Conservation (phyloP, 2,888 invertebrate genomes). For the Bombyx huttoni region DNA sequence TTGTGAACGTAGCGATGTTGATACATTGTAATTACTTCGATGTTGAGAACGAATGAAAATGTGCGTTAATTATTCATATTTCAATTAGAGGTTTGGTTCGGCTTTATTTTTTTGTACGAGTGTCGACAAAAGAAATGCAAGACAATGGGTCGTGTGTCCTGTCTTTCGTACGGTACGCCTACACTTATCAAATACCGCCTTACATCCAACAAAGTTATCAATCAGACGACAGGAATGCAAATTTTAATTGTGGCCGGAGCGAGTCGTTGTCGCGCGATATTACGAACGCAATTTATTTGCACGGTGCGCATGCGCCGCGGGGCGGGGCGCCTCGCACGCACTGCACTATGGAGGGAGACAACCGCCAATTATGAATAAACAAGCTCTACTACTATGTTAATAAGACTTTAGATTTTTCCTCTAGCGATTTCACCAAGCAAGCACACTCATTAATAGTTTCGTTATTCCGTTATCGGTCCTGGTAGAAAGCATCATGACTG, state of each 20-base stretch:
- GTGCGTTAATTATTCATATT: too few species aligned
- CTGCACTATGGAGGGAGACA: constrained; percentile 42
- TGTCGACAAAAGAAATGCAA: not conserved
- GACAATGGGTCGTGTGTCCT: constrained; percentile 1
- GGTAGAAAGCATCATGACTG: constrained; percentile 41
- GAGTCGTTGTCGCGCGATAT: constrained; percentile 44
- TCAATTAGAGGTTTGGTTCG: too few species aligned
- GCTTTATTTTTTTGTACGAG: not conserved
- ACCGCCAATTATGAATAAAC: constrained; percentile 68
- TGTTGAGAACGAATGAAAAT: too few species aligned
- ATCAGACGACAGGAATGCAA: constrained; percentile 61
- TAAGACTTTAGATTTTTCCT: constrained; percentile 64
- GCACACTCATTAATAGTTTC: constrained; percentile 60
- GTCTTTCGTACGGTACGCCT: constrained; percentile 10
- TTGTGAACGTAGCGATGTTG: too few species aligned
- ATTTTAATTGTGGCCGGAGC: constrained; percentile 55
- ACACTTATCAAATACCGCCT: constrained; percentile 41
- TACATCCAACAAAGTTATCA: constrained; percentile 58
- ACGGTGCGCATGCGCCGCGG: constrained; percentile 29
- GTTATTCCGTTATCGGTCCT: constrained; percentile 47
- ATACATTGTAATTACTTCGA: too few species aligned
- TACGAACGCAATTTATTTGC: constrained; percentile 55
- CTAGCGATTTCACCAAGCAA: constrained; percentile 54
- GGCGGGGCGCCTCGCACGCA: constrained; percentile 35
- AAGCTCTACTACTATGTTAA: constrained; percentile 66